Evolutionary conservation across 2,888 invertebrate species (phyloP).

Genomic region (Agrochola macilenta): DNA sequence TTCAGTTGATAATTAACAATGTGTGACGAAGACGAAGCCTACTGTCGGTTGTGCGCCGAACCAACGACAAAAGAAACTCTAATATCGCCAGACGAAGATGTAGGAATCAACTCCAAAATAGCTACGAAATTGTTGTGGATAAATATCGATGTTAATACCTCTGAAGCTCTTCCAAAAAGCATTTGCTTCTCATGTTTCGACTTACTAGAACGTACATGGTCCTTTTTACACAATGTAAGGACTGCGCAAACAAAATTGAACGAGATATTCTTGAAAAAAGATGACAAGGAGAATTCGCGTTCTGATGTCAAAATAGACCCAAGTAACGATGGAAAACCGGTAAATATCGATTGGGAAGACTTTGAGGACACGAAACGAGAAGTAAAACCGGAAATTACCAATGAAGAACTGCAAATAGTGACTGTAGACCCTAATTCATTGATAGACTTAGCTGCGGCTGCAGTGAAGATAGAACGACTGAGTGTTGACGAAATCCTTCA

Average conservation of each 20-base stretch:
- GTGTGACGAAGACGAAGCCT: slow-evolving; percentile 78
- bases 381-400: slow-evolving; percentile 76
- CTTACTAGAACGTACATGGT: slow-evolving; percentile 84
- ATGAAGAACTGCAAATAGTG: slow-evolving; percentile 65
- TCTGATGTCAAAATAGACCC: slow-evolving; percentile 58
- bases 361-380: slow-evolving; percentile 78
- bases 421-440: slow-evolving; percentile 71
- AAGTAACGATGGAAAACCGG: slow-evolving; percentile 76
- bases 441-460: slow-evolving; percentile 62
- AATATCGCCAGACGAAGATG: slow-evolving; percentile 82
- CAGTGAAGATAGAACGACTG: slow-evolving; percentile 76
- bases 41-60: slow-evolving; percentile 87
- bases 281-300: slow-evolving; percentile 40
- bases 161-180: slow-evolving; percentile 78
- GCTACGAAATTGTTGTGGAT: slow-evolving; percentile 85
- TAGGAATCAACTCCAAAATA: slow-evolving; percentile 81
- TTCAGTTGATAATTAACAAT: slow-evolving; percentile 68
- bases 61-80: slow-evolving; percentile 79
- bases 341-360: slow-evolving; percentile 81
- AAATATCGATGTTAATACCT: slow-evolving; percentile 80
- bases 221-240: slow-evolving; percentile 82
- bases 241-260: slow-evolving; percentile 81
- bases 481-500: slow-evolving; percentile 70
- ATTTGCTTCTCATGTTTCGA: slow-evolving; percentile 88
- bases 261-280: slow-evolving; percentile 72